A percentile compares a stretch with the other conserved stretches of the same genome.
Conservation (phyloP, 2,888 invertebrate species). For the Ommatoiulus sabulosus region DNA sequence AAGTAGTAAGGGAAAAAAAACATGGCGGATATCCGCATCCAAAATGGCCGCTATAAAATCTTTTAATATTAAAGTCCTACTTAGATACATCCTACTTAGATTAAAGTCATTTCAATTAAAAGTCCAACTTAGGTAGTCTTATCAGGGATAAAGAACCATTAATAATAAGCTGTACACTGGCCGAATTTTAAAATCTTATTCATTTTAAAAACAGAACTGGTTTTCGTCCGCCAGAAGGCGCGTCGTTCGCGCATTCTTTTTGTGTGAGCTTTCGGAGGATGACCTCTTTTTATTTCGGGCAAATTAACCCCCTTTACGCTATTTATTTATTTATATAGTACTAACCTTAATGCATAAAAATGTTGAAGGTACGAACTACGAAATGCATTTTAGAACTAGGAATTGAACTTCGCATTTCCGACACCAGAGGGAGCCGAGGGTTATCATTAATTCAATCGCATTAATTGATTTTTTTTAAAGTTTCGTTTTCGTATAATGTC, state of each 20-base stretch:
- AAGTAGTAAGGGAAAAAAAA: too few species aligned
- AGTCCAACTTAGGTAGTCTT: background rate
- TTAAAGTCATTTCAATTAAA: too few species aligned
- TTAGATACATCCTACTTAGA: too few species aligned
- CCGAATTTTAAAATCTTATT: background rate
- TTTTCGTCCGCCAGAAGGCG: background rate
- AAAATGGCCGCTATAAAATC: too few species aligned
- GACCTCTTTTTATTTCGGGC: background rate
- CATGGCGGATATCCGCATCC: too few species aligned
- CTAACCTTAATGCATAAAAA: slow-evolving; percentile 22
- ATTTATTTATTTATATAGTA: background rate
- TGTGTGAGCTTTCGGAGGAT: background rate
- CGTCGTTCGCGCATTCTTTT: background rate
- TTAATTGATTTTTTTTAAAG: too few species aligned
- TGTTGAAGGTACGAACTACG: background rate
- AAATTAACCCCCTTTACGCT: slow-evolving; percentile 23
- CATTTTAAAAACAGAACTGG: background rate
- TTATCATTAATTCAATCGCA: too few species aligned
- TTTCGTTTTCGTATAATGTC: too few species aligned
- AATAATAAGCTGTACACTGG: too few species aligned
- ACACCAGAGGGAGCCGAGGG: too few species aligned
- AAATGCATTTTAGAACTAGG: background rate
- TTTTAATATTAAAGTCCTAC: too few species aligned
- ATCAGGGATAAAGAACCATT: background rate
- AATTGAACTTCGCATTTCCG: too few species aligned